A percentile compares a stretch with the other conserved stretches of the same genome.
phyloP scores from a whole-genome alignment of 2,113 vertebrate species.

The Lepisosteus oculatus region DNA sequence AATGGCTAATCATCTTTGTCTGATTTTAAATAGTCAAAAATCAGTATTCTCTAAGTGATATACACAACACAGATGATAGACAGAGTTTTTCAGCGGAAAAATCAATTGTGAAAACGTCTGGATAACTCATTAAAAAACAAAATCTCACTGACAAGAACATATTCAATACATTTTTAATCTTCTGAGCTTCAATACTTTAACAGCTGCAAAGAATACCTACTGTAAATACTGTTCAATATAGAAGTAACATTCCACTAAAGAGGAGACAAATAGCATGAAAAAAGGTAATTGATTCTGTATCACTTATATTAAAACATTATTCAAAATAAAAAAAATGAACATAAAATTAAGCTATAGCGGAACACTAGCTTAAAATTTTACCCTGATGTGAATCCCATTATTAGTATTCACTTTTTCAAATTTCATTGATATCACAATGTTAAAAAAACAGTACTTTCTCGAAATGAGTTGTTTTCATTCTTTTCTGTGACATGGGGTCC shows the following conservation, averaged over 20 bases:
- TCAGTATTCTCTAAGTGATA: too few species aligned
- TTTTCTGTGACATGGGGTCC: too few species aligned
- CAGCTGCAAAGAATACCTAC: constrained; percentile 41
- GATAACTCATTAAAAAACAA: too few species aligned
- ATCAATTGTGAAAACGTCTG: too few species aligned
- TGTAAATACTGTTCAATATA: constrained; percentile 51
- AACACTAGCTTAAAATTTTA: background rate
- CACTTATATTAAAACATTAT: constrained; percentile 62
- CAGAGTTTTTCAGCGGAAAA: too few species aligned
- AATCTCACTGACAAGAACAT: background rate
- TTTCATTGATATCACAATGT: too few species aligned
- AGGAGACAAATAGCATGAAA: constrained; percentile 26
- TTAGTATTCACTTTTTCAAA: background rate
- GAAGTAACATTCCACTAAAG: constrained; percentile 31
- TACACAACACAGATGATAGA: too few species aligned
- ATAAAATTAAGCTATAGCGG: background rate
- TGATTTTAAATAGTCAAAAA: too few species aligned
- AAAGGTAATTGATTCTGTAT: constrained; percentile 27
- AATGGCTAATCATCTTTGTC: too few species aligned
- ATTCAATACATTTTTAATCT: constrained; percentile 61
- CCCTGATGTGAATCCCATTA: background rate
- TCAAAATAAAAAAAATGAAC: constrained; percentile 53
- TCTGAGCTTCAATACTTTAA: constrained; percentile 28
- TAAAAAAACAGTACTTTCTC: too few species aligned
- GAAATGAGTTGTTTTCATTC: too few species aligned